Base-by-base conservation (phyloP, 2,888 invertebrate species). In the Apotomis turbidana region DNA sequence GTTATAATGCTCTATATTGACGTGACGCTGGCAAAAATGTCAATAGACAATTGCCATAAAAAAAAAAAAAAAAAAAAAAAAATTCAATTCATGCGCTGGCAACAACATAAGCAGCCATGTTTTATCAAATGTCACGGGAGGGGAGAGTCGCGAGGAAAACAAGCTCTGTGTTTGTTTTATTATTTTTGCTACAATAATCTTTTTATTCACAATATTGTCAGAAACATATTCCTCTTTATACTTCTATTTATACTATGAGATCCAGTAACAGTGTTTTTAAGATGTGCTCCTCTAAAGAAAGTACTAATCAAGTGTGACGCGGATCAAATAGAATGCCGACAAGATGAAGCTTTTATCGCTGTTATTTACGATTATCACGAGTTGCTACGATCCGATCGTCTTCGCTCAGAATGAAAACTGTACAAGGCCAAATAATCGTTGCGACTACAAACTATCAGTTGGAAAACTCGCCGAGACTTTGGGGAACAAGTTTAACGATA, bases 331-430 rank as follows among this genome's bases (percentile, higher is more conserved):
- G 83, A 82, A 83, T 84, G 86, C 85, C 80, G 84, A 87, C 85
- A 91, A 86, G 81, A 93, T 93, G 93, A 91, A 87, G 87, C 75
- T 86, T 81, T 83, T 89, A 86, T 85, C 87, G 78, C 80, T 89
- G 78, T 81, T 90, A 80, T 83, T 91, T 82, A 83, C 84, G 80
- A 84, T 90, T 81, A 82, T 83, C 74, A 79, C 80, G 73, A 80
- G 80, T 79, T 78, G 83, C 79, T 83, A 85, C 75, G 78, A 82
- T 77, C 80, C 77, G 75, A 75, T 81, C 74, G 85, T 85, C 79
- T 76, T 81, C 61, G 87, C 89, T 73, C 84, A 91, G 78, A 85
- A 85, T 80, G 91, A 91, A 79, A 90, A 89, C 75, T 90, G 90
- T 76, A 88, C 88, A 15, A 86, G 81, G 77, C 85, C 85, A 54